Base-by-base conservation (phyloP, 2,113 vertebrate species). In the Psittacus erithacus region DNA sequence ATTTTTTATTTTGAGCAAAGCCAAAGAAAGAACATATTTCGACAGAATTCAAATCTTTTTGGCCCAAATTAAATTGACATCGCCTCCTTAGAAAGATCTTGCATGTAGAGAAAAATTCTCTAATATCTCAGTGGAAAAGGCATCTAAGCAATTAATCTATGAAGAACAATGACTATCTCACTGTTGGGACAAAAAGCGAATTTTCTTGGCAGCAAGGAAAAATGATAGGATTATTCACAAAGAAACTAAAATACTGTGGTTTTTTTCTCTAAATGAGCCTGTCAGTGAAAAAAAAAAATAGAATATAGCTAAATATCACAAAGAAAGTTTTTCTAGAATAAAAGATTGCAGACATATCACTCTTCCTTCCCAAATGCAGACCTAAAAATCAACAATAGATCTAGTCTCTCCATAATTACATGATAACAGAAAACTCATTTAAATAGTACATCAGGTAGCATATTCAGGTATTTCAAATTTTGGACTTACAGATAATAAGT, bases 121-220 rank as follows among this genome's bases (percentile, higher is more conserved):
- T 31, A 49, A 39, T 77, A 59, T 62, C 81, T 90, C 14, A 3
- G 33, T 64, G 68, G 76, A 95, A 96, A 90, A 83, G 29, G 24
- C 82, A 92, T 93, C 71, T 88, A 90, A 90, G 79, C 68, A 96
- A 96, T 89, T 75, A 83, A 90, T 68, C 85, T 88, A 23, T 12
- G 18, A 96, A 81, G 50, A 96, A 93, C 75, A 95, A 93, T 71
- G 28, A 92, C 74, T 77, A 69, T 83, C 53, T 94, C 86, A 71
- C 76, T 88, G 50, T 69, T 92, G 33, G 22, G 79, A 92, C 33
- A 93, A 88, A 94, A 91, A 68, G 25, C 47, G 68, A 92, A 80
- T 94, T 78, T 59, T 94, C 79, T 53, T 24, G 9, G 75, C 70
- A 81, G 24, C 14, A 68, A 86, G 28, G 49, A 88, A 91, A 94